Evolutionary conservation across 2,797 vertebrate genomes (phyloP), one percentile per base, ranked within the genome.

Genomic region (Pseudocheirus occidentalis): DNA sequence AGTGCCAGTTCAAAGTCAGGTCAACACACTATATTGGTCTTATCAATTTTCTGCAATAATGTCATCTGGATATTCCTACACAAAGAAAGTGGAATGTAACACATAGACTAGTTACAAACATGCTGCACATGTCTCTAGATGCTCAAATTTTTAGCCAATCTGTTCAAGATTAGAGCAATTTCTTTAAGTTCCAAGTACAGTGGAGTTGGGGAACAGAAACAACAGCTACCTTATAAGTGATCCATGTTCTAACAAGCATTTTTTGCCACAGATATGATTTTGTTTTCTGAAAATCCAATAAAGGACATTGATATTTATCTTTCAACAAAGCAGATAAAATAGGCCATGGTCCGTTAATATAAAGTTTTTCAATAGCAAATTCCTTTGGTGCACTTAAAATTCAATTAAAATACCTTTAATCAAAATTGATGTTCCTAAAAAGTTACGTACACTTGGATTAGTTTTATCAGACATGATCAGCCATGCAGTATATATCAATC

Each of bases 361-460:
- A 53, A 62, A 59, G 0, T 52, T 54, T 53, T 90, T 59, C 40
- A 55, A 21, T 18, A 18, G 55, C 1, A 92, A 81, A n/a, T 90
- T 92, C 13, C 24, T 55, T 4, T 21, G 54, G n/a, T 91, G 24
- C 56, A 89, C 0, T 29, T 90, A 90, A 6, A 54, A 93, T 54
- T 91, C 11, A 54, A 73, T 54, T 92, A 92, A 18, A 5, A 13
- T n/a, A 89, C 73, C 90, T 94, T 94, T 10, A 52, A 90, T 34
- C 93, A 91, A 90, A 7, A 87, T 81, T 46, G 73, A 87, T 46
- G 18, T n/a, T 95, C 18, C 58, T 54, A 50, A n/a, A 91, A 92
- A 91, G 73, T 50, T 40, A 58, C 31, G 27, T 53, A 89, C 90
- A 55, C 27, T 24, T 18, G n/a, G 53, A 93, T 1, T 55, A 11